Conservation (phyloP, 2,888 invertebrate species). For the Dynastes hyllus region DNA sequence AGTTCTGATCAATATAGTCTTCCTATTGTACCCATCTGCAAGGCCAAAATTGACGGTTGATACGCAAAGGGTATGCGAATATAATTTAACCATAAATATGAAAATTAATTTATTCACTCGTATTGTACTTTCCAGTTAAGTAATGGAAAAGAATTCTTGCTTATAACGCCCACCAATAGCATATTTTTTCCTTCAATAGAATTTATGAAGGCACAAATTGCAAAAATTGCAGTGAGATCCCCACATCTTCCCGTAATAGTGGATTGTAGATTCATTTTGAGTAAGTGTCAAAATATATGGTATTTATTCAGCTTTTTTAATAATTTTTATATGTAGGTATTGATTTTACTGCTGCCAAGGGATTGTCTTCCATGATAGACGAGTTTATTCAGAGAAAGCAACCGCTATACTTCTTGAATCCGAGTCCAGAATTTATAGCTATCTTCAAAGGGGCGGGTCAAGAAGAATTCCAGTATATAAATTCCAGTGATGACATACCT, state of each 20-base stretch:
- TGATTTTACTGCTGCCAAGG: slow-evolving; percentile 91
- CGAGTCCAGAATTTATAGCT: slow-evolving; percentile 78
- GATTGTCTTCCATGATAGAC: slow-evolving; percentile 83
- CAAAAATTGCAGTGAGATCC: slow-evolving; percentile 79
- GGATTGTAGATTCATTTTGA: slow-evolving; percentile 86
- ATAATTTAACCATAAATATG: too few relatives aligned
- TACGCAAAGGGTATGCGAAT: slow-evolving; percentile 76
- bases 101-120: not conserved
- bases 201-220: slow-evolving; percentile 86
- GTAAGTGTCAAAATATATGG: slow-evolving; percentile 67
- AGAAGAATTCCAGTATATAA: slow-evolving; percentile 77
- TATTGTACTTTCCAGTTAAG: slow-evolving; percentile 73
- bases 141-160: slow-evolving; percentile 81
- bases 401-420: slow-evolving; percentile 81
- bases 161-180: slow-evolving; percentile 87
- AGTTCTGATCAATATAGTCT: slow-evolving; percentile 84
- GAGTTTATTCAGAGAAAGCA: slow-evolving; percentile 83
- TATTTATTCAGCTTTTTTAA: not conserved
- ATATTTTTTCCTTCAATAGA: slow-evolving; percentile 88
- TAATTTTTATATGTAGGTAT: slow-evolving; percentile 73
- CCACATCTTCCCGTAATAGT: slow-evolving; percentile 84
- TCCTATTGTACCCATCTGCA: slow-evolving; percentile 87
- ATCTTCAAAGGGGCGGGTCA: slow-evolving; percentile 81
- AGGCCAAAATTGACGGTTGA: slow-evolving; percentile 84
- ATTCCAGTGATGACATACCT: slow-evolving; percentile 77